A percentile compares a stretch with the other conserved stretches of the same genome.
Evolutionary conservation across 2,797 vertebrate species (phyloP).

Genomic region (Champsocephalus gunnari): DNA sequence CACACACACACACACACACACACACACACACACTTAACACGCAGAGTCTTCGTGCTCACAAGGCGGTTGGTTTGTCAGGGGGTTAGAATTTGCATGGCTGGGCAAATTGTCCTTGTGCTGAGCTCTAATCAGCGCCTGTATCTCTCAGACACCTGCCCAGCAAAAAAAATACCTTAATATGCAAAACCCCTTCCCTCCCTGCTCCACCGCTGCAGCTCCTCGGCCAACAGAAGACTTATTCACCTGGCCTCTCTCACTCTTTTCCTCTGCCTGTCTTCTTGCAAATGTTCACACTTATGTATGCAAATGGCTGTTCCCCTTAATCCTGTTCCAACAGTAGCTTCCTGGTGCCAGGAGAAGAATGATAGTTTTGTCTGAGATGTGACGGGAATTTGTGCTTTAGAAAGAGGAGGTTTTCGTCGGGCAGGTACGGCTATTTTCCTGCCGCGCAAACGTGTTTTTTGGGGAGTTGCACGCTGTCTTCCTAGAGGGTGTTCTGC

Average conservation of each 20-base stretch:
- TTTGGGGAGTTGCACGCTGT: no score
- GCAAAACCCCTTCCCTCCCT: slow-evolving; percentile 77
- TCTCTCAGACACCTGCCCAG: slow-evolving; percentile 83
- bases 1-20: slow-evolving; percentile 58
- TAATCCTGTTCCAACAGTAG: slow-evolving; percentile 70
- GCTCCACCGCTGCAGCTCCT: slow-evolving; percentile 60
- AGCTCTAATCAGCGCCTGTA: slow-evolving; percentile 82
- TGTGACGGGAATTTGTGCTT: slow-evolving; percentile 34
- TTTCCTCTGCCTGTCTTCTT: slow-evolving; percentile 79
- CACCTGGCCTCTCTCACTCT: slow-evolving; percentile 75
- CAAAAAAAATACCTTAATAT: slow-evolving; percentile 79
- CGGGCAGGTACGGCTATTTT: no score
- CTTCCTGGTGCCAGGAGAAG: slow-evolving; percentile 74
- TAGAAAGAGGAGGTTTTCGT: slow-evolving; percentile 33
- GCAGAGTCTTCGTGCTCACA: slow-evolving; percentile 75
- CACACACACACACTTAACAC: slow-evolving; percentile 59
- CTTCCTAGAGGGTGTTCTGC: neutral
- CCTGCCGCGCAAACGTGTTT: no score
- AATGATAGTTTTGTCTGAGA: slow-evolving; percentile 70
- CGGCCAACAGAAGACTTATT: slow-evolving; percentile 83
- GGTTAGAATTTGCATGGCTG: slow-evolving; percentile 84
- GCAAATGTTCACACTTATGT: slow-evolving; percentile 84
- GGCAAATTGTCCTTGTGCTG: slow-evolving; percentile 82
- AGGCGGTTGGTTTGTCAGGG: slow-evolving; percentile 80
- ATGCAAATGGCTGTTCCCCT: slow-evolving; percentile 82